Base-by-base conservation (phyloP, 2,888 invertebrate genomes). In the Carterocephalus palaemon region DNA sequence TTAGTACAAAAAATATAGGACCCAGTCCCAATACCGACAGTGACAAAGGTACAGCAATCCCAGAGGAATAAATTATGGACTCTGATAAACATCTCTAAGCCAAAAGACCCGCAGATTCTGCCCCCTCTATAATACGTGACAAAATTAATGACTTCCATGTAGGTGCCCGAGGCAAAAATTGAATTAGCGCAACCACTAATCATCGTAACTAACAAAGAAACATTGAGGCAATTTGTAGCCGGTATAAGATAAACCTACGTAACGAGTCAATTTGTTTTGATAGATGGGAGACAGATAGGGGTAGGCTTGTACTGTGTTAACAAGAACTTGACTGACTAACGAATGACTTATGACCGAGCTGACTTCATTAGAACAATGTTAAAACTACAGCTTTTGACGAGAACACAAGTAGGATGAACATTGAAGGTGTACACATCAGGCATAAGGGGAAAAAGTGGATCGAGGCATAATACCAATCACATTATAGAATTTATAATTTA, bases 21-120 rank as follows among this genome's bases (percentile, higher is more conserved):
- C 16, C 32, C 46, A 28, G 20, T 26, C 38, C n/a, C 32, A 46
- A 39, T 39, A 46, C 32, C 22, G 32, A 46, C 40, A 40, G 26
- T 50, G 46, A 48, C 45, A 51, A 49, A 49, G 43, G 41, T 50
- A 39, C 52, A 57, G 56, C 54, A 49, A 60, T 70, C 74, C 73
- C 70, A 53, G 56, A 53, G 67, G 71, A 66, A 74, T 75, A 75
- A 77, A 77, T 77, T 76, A 75, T 62, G 56, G 56, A 60, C 49
- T 52, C 52, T 60, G 79, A 82, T 80, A 78, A 70, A 64, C 60
- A 79, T 80, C 73, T 72, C 54, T 53, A 60, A 63, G 62, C 49
- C 60, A 54, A 45, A 52, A 56, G 31, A 65, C 79, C 79, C 79
- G 77, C 73, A 79, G 70, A 57, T 55, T 59, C 52, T 52, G 58